These are phyloP conservation scores for Ctenoplectra terminalis DNA, from an alignment of 1,140 invertebrate species.

Conservation along the genomic window DNA sequence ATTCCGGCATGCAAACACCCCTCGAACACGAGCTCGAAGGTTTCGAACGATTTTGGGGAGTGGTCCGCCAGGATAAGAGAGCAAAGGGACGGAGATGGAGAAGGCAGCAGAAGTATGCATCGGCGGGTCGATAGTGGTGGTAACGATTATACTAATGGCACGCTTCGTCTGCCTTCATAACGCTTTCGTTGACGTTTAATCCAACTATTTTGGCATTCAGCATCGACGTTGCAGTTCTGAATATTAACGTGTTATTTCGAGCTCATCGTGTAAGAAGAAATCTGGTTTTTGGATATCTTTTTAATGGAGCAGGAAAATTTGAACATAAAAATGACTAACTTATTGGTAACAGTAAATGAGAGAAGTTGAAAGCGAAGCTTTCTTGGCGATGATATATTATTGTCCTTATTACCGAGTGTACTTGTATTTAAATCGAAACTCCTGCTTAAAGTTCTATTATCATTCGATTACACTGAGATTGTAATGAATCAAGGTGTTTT, in stretches of 20 bases:
- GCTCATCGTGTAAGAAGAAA: too few species aligned
- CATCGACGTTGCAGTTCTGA: background rate
- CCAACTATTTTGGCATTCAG: background rate
- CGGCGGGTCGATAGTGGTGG: background rate
- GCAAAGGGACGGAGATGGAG: background rate
- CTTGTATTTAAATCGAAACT: too few species aligned
- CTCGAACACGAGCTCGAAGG: constrained; percentile 38
- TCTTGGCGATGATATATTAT: too few species aligned
- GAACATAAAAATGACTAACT: too few species aligned
- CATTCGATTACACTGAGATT: too few species aligned
- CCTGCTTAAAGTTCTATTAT: too few species aligned
- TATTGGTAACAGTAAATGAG: too few species aligned
- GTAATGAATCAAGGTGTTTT: too few species aligned
- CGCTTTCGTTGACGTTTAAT: background rate
- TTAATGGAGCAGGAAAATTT: too few species aligned
- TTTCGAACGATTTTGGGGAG: constrained; percentile 12
- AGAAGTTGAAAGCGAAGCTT: too few species aligned
- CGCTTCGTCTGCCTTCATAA: background rate
- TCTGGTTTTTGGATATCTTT: too few species aligned
- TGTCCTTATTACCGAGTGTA: too few species aligned
- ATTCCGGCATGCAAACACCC: constrained; percentile 67
- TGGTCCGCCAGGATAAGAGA: constrained; percentile 24
- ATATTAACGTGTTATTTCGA: background rate
- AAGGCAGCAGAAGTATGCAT: background rate
- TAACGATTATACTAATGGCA: constrained; percentile 47